Evolutionary conservation across 2,113 vertebrate species (phyloP), one percentile per base, ranked within the genome.

Genomic region (Camelus dromedarius): DNA sequence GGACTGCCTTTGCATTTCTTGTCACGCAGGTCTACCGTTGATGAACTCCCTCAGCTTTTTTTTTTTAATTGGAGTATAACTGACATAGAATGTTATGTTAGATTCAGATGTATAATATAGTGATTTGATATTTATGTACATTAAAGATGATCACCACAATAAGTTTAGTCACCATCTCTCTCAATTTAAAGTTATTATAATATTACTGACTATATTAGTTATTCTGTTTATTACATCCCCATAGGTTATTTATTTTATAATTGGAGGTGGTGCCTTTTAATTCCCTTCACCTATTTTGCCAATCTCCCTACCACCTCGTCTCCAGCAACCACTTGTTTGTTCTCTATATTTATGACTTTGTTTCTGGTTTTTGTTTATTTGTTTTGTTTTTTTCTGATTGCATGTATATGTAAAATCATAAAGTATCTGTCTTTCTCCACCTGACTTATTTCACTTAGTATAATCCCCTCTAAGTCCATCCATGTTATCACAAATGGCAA

Each of bases 241-340:
- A 48, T 48, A 5, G 16, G 28, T 4, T 2, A 58, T 58, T 58
- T 9, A 48, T 30, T 28, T 10, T 75, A 11, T 50, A 30, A 5
- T 5, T 48, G 72, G 73, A 32, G 73, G 1, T 19, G 28, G 46
- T 32, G 28, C 46, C 46, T 50, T 76, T 76, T 50, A 50, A 7
- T 11, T 26, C 9, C 46, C 30, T 20, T 32, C 48, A 32, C 16
- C 28, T 32, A 2, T 48, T 52, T 52, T 26, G 16, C 2, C 8
- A 62, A 3, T 10, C 28, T 42, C 42, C 24, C 7, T 42, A 26
- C 13, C 38, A 38, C 28, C 24, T 46, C 6, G 16, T 30, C 24
- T 8, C 8, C 0, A 8, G 72, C 46, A 75, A 0, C 0, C 4
- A 10, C 7, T 64, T 30, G 15, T 32, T 66, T 66, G 28, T 66